Conservation (phyloP, 2,797 vertebrate genomes). For the Galagoides demidoff region DNA sequence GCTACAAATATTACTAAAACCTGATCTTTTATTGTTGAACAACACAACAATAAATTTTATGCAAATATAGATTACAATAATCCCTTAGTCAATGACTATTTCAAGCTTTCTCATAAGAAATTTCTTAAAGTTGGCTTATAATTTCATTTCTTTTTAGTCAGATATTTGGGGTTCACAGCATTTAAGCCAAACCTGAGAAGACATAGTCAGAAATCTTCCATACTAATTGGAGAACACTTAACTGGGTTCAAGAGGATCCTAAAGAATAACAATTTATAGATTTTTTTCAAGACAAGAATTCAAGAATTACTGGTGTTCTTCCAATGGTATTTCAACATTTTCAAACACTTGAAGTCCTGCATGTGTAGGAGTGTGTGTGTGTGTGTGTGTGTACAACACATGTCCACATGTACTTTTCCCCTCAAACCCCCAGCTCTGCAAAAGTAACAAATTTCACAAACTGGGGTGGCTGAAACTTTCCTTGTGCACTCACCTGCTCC, state of each 20-base stretch:
- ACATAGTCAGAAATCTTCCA: slow-evolving; percentile 30
- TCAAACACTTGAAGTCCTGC: background rate
- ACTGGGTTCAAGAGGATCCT: slow-evolving; percentile 58
- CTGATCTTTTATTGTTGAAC: background rate
- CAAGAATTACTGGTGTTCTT: background rate
- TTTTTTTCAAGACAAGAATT: slow-evolving; percentile 54
- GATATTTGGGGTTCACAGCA: slow-evolving; percentile 58
- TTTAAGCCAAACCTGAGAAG: slow-evolving; percentile 51
- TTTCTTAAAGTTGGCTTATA: background rate
- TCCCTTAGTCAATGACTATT: background rate
- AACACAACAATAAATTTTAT: background rate
- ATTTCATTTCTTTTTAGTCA: slow-evolving; percentile 40
- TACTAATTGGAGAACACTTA: slow-evolving; percentile 48
- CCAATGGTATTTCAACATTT: background rate
- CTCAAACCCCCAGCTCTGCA: background rate
- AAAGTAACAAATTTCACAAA: background rate
- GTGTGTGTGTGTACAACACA: background rate
- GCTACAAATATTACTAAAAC: background rate
- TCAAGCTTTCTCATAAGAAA: background rate
- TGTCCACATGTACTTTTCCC: background rate
- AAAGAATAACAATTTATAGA: background rate
- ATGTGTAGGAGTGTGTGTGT: accelerated
- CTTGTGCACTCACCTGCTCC: slow-evolving; percentile 91
- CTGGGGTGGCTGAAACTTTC: background rate
- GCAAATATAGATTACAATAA: background rate